Evolutionary conservation across 2,797 vertebrate genomes (phyloP), one percentile per base, ranked within the genome.

Genomic region (Arrhamphus sclerolepis): DNA sequence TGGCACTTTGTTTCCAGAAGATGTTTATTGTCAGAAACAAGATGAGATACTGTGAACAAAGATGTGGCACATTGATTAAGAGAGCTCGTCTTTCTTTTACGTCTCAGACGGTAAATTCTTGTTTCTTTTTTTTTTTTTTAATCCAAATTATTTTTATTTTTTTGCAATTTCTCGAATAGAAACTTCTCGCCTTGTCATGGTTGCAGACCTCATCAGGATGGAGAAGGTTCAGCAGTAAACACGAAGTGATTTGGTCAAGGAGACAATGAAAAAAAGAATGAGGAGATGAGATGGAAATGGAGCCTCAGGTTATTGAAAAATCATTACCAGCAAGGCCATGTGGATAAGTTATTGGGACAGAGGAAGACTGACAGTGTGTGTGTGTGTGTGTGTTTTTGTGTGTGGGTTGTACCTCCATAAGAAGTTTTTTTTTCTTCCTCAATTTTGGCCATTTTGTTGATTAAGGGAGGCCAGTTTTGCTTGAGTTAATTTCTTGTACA

Each of bases 271-370:
- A 31, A 41, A 41, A 38, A 13, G 28, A 41, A 47, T 29, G 17
- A 8, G 31, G 19, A 29, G 28, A 48, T 44, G 43, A 74, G 47
- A 73, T 56, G 53, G 38, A 56, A 53, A 8, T 55, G 14, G 38
- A 56, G 57, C 55, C 48, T 70, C 28, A 5, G 42, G 50, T 67
- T 72, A 55, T 29, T 77, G 70, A 46, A 69, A 69, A 72, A 52
- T 42, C 51, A 38, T 64, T 60, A 70, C 38, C 20, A 9, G 28
- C 2, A 39, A 3, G 2, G 11, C 24, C 41, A 54, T 46, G 39
- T 44, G 53, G 40, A 52, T 59, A n/a, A n/a, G n/a, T n/a, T n/a
- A n/a, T n/a, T n/a, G n/a, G n/a, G n/a, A n/a, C n/a, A n/a, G n/a
- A n/a, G n/a, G n/a, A n/a, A n/a, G n/a, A n/a, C n/a, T n/a, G n/a